phyloP scores from a whole-genome alignment of 2,113 vertebrate genomes.

The Spheniscus mendiculus region DNA sequence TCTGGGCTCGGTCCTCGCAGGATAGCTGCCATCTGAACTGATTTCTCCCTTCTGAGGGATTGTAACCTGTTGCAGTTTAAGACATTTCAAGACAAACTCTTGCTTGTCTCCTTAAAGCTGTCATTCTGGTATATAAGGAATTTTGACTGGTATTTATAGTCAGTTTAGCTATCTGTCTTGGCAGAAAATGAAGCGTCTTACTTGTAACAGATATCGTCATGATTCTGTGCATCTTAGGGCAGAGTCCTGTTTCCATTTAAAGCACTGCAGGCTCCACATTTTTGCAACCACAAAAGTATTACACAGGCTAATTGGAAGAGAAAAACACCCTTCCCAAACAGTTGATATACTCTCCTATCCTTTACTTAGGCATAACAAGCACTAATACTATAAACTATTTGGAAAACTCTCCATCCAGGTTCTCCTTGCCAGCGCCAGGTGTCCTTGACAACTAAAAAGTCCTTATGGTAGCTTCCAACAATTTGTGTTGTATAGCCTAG shows the following conservation, averaged over 20 bases:
- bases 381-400: neutral
- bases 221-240: neutral
- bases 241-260: neutral
- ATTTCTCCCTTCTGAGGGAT: neutral
- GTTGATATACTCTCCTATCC: neutral
- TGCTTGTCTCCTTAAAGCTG: neutral
- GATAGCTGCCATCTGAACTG: neutral
- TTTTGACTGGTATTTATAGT: neutral
- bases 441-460: neutral
- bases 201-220: neutral
- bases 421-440: neutral
- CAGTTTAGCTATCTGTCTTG: neutral
- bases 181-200: neutral
- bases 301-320: neutral
- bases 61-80: neutral
- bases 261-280: neutral
- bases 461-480: neutral
- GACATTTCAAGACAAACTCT: neutral
- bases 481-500: neutral
- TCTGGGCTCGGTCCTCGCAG: accelerated
- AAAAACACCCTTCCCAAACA: neutral
- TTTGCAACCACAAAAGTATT: neutral
- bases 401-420: neutral
- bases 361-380: neutral
- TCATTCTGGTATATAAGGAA: neutral